These are phyloP conservation scores for Notoglanidium macrostoma DNA, from an alignment of 2,797 vertebrate species.

Conservation along the genomic window DNA sequence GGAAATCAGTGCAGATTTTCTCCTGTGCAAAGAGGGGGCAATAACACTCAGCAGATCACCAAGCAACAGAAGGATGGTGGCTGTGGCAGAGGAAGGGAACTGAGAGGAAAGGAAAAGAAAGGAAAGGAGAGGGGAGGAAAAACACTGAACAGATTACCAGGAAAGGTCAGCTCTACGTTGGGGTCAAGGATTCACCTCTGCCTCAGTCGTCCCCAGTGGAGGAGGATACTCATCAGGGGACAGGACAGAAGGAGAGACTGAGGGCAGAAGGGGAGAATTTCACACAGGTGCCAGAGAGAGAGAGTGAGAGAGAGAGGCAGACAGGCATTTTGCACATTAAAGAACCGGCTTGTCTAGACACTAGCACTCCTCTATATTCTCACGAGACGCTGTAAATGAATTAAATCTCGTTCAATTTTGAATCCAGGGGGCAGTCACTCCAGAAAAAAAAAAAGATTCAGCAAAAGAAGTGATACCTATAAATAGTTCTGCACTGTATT, in stretches of 20 bases:
- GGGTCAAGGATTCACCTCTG: conserved; percentile 71
- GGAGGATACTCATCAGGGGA: conserved; percentile 64
- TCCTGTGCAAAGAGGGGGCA: conserved; percentile 85
- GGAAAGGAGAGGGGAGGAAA: conserved; percentile 2
- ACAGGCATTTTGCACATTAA: conserved; percentile 73
- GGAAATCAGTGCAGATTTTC: conserved; percentile 84
- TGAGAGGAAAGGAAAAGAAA: not conserved
- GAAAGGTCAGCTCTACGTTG: conserved; percentile 70
- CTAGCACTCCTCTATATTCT: conserved; percentile 57
- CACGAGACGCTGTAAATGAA: conserved; percentile 54
- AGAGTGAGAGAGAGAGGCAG: conserved; percentile 54
- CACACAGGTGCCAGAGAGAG: conserved; percentile 63
- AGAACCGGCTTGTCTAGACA: conserved; percentile 69
- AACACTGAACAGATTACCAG: conserved; percentile 72
- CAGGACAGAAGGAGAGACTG: conserved; percentile 27
- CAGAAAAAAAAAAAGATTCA: not conserved
- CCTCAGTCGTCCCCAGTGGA: conserved; percentile 52
- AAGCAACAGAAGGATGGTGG: conserved; percentile 76
- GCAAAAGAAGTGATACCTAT: not conserved
- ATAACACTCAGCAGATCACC: conserved; percentile 88
- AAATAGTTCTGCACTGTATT: not conserved
- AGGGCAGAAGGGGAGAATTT: conserved; percentile 52
- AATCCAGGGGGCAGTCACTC: conserved; percentile 33
- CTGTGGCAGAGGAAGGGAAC: conserved; percentile 61
- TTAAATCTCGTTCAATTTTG: conserved; percentile 49